These are phyloP conservation scores for Megatriorchis doriae DNA, from an alignment of 2,113 vertebrate species.

Conservation along the genomic window DNA sequence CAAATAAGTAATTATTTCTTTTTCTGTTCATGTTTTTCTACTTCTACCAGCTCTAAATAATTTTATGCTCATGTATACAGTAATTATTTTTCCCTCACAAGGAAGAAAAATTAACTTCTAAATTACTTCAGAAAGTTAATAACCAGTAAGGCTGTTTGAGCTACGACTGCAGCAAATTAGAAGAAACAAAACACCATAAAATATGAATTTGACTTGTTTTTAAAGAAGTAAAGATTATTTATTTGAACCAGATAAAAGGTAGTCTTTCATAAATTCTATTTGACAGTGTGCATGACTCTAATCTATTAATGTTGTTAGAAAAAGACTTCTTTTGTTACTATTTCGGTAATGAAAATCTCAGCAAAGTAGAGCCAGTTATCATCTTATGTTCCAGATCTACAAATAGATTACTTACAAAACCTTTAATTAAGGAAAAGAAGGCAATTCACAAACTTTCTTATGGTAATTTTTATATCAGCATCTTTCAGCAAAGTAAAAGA, in stretches of 20 bases:
- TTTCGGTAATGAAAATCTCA: neutral
- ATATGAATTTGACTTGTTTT: neutral
- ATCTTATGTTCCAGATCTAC: neutral
- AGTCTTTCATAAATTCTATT: neutral
- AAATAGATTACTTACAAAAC: neutral
- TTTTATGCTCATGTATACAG: neutral
- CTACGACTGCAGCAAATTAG: neutral
- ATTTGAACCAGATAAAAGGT: neutral
- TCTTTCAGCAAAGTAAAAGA: neutral
- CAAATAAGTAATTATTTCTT: neutral
- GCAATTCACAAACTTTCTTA: neutral
- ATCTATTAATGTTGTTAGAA: neutral
- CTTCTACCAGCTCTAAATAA: neutral
- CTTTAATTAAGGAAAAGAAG: neutral
- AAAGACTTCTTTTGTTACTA: neutral
- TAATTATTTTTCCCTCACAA: neutral
- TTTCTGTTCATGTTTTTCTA: neutral
- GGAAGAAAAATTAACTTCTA: conserved; percentile 7
- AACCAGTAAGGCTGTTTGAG: neutral
- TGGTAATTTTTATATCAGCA: neutral
- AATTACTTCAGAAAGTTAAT: conserved; percentile 15
- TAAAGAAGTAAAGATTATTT: neutral
- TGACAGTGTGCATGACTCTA: neutral
- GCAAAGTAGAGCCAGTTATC: neutral
- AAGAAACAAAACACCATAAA: neutral